Percentiles rank a stretch among this genome's conserved stretches.
phyloP scores from a whole-genome alignment of 1,140 invertebrate species.

The Lepidurus arcticus region DNA sequence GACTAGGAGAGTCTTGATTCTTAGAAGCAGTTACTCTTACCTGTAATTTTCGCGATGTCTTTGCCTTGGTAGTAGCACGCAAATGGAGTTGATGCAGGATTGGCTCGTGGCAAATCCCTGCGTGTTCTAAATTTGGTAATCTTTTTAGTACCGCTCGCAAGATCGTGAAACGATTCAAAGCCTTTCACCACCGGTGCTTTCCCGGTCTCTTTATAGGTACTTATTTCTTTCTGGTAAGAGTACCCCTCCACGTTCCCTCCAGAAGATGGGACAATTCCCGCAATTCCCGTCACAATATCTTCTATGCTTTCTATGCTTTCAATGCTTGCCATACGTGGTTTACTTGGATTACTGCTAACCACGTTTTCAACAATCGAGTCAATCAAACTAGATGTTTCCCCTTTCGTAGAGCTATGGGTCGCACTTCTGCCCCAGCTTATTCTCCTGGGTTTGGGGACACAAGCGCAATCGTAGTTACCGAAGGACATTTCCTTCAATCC shows the following conservation, averaged over 20 bases:
- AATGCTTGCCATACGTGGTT: no score
- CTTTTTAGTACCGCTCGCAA: neutral
- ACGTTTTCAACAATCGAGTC: no score
- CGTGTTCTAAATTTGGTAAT: neutral
- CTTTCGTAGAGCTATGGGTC: no score
- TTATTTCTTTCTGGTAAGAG: neutral
- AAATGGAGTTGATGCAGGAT: neutral
- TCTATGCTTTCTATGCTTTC: no score
- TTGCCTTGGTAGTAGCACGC: neutral
- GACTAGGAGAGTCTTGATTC: neutral
- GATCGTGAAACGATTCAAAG: neutral
- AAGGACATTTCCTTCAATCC: neutral
- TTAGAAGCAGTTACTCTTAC: neutral
- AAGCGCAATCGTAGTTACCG: neutral
- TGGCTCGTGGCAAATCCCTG: neutral
- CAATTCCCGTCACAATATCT: no score
- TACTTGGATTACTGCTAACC: no score
- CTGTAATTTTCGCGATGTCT: neutral
- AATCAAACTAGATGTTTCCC: no score
- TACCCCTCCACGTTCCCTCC: neutral
- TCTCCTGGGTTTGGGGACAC: neutral
- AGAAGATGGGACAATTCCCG: neutral
- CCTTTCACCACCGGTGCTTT: neutral
- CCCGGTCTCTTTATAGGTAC: neutral
- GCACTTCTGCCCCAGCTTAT: no score